Percentiles rank a stretch among this genome's conserved stretches.
phyloP scores from a whole-genome alignment of 2,888 invertebrate species.

The Creontiades dilutus region DNA sequence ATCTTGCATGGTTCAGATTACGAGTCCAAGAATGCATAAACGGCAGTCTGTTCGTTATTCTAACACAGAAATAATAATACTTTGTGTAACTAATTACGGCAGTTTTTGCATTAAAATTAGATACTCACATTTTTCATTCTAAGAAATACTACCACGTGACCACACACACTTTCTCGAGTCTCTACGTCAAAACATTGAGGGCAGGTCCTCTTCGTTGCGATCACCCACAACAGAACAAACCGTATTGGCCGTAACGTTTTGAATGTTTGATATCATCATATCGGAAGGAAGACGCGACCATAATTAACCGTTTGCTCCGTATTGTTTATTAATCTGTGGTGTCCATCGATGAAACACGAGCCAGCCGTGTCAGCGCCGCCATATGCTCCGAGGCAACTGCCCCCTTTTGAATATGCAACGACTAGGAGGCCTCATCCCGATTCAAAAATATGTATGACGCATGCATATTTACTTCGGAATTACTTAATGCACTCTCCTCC shows the following conservation, averaged over 20 bases:
- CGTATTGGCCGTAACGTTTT: slow-evolving; percentile 8
- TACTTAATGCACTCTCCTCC: slow-evolving; percentile 15
- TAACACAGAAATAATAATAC: too few relatives aligned
- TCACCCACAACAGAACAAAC: too few relatives aligned
- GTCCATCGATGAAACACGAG: slow-evolving; percentile 70
- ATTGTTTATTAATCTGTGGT: slow-evolving; percentile 69
- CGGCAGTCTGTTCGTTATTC: too few relatives aligned
- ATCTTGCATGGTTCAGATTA: too few relatives aligned
- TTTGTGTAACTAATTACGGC: too few relatives aligned
- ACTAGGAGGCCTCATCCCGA: slow-evolving; percentile 56
- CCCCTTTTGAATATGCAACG: slow-evolving; percentile 68
- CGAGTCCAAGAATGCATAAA: too few relatives aligned
- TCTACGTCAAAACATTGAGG: too few relatives aligned
- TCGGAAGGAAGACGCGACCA: slow-evolving; percentile 50
- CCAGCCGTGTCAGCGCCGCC: slow-evolving; percentile 64
- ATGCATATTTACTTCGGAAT: slow-evolving; percentile 59
- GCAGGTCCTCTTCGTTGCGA: too few relatives aligned
- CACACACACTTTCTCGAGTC: too few relatives aligned
- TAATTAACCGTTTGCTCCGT: slow-evolving; percentile 68
- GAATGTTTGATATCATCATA: slow-evolving; percentile 64
- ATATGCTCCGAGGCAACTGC: slow-evolving; percentile 65
- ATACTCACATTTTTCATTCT: too few relatives aligned
- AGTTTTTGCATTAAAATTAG: too few relatives aligned
- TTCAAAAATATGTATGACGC: slow-evolving; percentile 59
- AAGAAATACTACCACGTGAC: too few relatives aligned